A percentile compares a stretch with the other conserved stretches of the same genome.
Conservation (phyloP, 1,140 invertebrate species). For the Drosophila athabasca region DNA sequence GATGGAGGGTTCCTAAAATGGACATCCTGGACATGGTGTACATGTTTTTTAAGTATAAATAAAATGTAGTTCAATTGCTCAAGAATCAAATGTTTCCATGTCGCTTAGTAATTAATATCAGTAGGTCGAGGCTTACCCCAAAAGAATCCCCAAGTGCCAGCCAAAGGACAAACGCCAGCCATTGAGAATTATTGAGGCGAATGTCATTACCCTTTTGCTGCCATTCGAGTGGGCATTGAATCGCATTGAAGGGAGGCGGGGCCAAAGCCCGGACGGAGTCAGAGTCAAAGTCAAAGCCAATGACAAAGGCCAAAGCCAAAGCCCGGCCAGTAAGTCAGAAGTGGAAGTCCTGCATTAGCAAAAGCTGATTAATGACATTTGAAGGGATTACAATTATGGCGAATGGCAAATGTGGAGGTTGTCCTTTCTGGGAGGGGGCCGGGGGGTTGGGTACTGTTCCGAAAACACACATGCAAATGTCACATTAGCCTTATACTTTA, state of each 20-base stretch:
- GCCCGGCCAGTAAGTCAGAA: conserved; percentile 22
- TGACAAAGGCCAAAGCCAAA: background rate
- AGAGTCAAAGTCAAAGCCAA: background rate
- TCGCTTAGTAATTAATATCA: too few species aligned
- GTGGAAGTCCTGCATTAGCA: conserved; percentile 29
- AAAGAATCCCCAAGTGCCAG: too few species aligned
- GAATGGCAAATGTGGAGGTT: conserved; percentile 4
- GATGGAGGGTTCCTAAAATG: too few species aligned
- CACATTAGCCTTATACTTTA: conserved; percentile 66
- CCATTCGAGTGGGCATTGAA: conserved; percentile 15
- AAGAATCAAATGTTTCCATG: too few species aligned
- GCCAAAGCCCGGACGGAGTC: background rate
- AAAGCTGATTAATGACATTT: conserved; percentile 64
- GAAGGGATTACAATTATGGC: conserved; percentile 51
- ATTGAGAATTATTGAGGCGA: conserved; percentile 1
- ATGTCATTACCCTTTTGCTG: conserved; percentile 4
- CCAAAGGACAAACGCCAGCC: background rate
- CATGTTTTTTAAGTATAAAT: too few species aligned
- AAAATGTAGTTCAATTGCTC: too few species aligned
- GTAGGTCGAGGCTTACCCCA: too few species aligned
- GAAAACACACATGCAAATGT: conserved; percentile 55
- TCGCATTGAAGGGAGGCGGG: background rate
- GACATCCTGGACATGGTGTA: too few species aligned
- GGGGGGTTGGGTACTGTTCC: background rate
- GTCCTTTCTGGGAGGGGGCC: background rate